These are phyloP conservation scores for Anarhynchus alexandrinus DNA, from an alignment of 2,113 vertebrate species.

Conservation along the genomic window DNA sequence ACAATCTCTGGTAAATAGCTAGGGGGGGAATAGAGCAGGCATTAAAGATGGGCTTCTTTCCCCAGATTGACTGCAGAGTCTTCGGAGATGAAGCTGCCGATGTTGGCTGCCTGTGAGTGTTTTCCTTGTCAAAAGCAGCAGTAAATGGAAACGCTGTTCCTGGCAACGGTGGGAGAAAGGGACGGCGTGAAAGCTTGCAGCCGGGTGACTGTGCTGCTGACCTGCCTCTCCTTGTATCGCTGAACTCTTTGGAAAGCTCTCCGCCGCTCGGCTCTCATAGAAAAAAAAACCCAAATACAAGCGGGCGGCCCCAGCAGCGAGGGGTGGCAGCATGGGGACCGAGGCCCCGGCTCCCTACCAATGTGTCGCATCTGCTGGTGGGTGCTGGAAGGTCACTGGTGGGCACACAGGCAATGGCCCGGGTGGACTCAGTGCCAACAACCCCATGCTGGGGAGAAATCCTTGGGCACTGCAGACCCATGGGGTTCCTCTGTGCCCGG, in stretches of 20 bases:
- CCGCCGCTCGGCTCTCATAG: accelerated
- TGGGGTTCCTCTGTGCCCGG: accelerated
- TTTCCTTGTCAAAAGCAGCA: background rate
- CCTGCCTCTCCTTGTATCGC: background rate
- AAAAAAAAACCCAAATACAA: too few species aligned
- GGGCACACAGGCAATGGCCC: too few species aligned
- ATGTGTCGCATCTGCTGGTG: background rate
- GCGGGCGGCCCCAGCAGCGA: background rate
- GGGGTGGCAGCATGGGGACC: accelerated
- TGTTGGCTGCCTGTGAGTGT: background rate
- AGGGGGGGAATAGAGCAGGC: background rate
- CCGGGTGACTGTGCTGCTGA: background rate
- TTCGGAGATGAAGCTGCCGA: background rate
- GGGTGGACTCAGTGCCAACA: accelerated
- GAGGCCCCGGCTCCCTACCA: accelerated
- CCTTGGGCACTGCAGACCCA: accelerated
- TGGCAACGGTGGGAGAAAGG: background rate
- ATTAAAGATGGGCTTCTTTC: background rate
- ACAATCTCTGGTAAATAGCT: background rate
- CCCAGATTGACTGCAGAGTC: background rate
- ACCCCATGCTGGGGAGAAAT: background rate
- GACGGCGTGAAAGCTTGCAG: accelerated
- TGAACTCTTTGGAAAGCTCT: background rate
- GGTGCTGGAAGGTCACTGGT: background rate
- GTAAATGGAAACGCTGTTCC: background rate